Conservation (phyloP, 2,888 invertebrate species). For the Ophraella communa region DNA sequence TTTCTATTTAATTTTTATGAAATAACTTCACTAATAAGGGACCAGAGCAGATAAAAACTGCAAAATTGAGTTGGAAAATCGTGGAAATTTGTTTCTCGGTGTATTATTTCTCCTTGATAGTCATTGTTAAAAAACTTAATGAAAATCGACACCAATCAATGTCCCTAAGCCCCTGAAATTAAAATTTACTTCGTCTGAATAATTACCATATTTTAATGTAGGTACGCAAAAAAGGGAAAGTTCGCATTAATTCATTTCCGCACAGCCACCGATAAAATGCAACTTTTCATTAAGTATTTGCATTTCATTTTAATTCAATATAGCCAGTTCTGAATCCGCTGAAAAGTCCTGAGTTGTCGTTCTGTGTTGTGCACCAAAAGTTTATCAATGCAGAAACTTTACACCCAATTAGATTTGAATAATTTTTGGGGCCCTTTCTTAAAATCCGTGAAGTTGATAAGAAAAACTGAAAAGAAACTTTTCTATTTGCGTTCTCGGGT, state of each 20-base stretch:
- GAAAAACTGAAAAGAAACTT: slow-evolving; percentile 18
- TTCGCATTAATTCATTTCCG: slow-evolving; percentile 3
- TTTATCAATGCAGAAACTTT: slow-evolving; percentile 27
- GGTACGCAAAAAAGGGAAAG: slow-evolving; percentile 10
- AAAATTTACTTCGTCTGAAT: slow-evolving; percentile 11
- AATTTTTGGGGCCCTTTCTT: slow-evolving; percentile 23
- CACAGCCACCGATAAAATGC: slow-evolving; percentile 12
- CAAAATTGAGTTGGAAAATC: no score
- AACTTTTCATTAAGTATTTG: slow-evolving; percentile 12
- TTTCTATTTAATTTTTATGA: no score
- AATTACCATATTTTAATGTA: slow-evolving; percentile 20
- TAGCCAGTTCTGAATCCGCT: neutral
- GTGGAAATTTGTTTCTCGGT: no score
- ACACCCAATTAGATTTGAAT: slow-evolving; percentile 24
- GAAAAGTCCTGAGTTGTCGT: neutral
- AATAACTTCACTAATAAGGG: no score
- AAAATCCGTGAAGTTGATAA: slow-evolving; percentile 4
- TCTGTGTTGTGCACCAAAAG: slow-evolving; percentile 14
- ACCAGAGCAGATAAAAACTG: no score
- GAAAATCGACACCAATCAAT: slow-evolving; percentile 16
- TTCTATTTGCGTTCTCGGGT: neutral
- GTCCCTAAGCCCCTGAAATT: slow-evolving; percentile 1
- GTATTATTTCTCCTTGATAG: neutral
- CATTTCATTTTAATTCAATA: slow-evolving; percentile 7
- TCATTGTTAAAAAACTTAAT: neutral